Evolutionary conservation across 2,797 vertebrate genomes (phyloP).

Genomic region (Siniperca scherzeri): DNA sequence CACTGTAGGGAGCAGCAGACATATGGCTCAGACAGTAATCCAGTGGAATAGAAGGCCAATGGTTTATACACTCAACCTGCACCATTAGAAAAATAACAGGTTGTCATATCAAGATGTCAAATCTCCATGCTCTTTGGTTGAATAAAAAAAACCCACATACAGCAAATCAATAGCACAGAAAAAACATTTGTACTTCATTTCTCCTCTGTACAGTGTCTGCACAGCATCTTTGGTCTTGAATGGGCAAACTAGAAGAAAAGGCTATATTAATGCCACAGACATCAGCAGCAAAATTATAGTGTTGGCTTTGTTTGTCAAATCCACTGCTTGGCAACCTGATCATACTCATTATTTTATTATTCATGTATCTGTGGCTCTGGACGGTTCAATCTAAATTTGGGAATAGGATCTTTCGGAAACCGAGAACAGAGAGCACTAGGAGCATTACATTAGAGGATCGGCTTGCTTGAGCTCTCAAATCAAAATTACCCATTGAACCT

Average conservation of each 20-base stretch:
- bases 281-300: constrained; percentile 4
- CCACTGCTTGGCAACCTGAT: constrained; percentile 27
- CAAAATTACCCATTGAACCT: constrained; percentile 48
- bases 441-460: constrained; percentile 28
- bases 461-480: constrained; percentile 50
- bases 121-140: neutral
- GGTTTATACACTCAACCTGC: constrained; percentile 5
- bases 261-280: neutral
- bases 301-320: constrained; percentile 22
- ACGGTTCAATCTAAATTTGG: constrained; percentile 32
- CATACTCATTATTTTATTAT: constrained; percentile 38
- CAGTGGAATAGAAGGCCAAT: constrained; percentile 8
- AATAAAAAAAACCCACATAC: neutral
- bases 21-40: neutral
- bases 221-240: neutral
- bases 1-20: constrained; percentile 1
- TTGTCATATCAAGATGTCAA: constrained; percentile 39
- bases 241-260: neutral
- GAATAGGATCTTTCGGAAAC: constrained; percentile 16
- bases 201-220: neutral
- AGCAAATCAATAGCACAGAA: constrained; percentile 21
- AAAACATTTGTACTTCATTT: neutral
- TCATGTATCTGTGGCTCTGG: constrained; percentile 15
- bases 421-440: constrained; percentile 18
- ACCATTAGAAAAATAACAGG: constrained; percentile 29